Evolutionary conservation across 2,888 invertebrate species (phyloP), one percentile per base, ranked within the genome.

Genomic region (Dryobota labecula): DNA sequence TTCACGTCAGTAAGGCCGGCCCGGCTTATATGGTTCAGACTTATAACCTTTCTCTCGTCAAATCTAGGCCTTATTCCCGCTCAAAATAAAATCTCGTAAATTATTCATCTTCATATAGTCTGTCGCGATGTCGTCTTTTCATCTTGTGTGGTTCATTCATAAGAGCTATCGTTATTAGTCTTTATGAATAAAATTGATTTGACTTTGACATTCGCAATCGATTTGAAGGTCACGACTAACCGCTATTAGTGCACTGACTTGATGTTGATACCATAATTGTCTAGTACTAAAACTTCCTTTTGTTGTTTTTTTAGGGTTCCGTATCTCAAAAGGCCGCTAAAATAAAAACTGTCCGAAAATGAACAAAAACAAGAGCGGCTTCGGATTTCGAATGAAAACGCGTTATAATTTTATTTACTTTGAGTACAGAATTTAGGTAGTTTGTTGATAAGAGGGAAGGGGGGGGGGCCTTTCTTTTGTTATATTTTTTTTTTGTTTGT

Each of bases 201-300:
- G 82, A 79, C 77, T 68, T 80, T 76, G 82, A 77, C 77, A 74
- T 78, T 78, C 58, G 53, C 61, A 51, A 63, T 80, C 65, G 61
- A 66, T 66, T 71, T 66, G 24, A 56, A 80, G 75, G 80, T 70
- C 54, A 51, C 36, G 3, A 56, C 30, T 62, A 56, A 51, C 9
- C 30, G 24, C 24, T 38, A 57, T 64, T 70, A 53, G 41, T 53
- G 20, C 27, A 53, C 33, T n/a, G 27, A 41, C 36, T 38, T 20
- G 73, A 77, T 57, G 51, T 38, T 20, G 73, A 77, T 57, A 57
- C 30, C 51, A 13, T 43, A 45, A 27, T 30, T 36, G 38, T 61
- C 24, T n/a, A 30, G 18, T 49, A 60, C 8, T 38, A 4, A 47
- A 57, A 41, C 72, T 43, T 47, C 33, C 15, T 41, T 27, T 33